Conservation (phyloP, 2,888 invertebrate species). For the Ecliptopera silaceata region DNA sequence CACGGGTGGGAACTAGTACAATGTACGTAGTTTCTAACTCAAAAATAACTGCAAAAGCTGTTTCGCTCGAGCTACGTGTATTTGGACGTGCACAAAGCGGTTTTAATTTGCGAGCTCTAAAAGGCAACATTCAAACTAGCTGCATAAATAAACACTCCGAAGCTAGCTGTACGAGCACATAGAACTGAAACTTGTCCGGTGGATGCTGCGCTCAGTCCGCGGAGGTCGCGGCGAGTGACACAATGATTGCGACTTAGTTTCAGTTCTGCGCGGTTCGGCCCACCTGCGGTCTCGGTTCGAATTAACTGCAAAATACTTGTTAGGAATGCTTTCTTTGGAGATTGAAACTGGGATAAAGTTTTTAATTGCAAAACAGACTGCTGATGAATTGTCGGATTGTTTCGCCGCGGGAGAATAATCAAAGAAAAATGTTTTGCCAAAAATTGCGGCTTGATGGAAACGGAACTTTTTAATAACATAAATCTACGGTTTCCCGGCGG, state of each 20-base stretch:
- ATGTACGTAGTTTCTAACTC: conserved; percentile 18
- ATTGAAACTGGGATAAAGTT: conserved; percentile 17
- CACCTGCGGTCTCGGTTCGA: neutral
- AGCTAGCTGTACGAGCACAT: neutral
- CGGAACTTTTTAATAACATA: conserved; percentile 1
- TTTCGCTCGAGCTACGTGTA: conserved; percentile 23
- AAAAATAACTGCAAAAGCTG: conserved; percentile 25
- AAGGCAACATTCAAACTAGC: conserved; percentile 10
- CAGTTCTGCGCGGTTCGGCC: neutral
- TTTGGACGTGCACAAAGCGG: conserved; percentile 28
- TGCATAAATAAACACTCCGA: conserved; percentile 9
- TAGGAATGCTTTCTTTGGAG: conserved; percentile 15
- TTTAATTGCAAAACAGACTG: conserved; percentile 19
- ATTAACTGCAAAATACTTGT: conserved; percentile 15
- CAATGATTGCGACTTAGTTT: neutral
- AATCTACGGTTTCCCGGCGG: neutral
- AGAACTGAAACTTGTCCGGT: conserved; percentile 6
- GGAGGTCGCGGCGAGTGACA: neutral
- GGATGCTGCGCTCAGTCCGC: no score
- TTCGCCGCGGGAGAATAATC: conserved; percentile 13
- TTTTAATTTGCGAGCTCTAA: conserved; percentile 26
- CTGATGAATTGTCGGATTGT: conserved; percentile 15
- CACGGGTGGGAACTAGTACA: conserved; percentile 8
- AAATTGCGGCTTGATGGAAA: conserved; percentile 5
- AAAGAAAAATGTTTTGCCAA: conserved; percentile 22